Base-by-base conservation (phyloP, 2,888 invertebrate genomes). In the Drosophila borborema region DNA sequence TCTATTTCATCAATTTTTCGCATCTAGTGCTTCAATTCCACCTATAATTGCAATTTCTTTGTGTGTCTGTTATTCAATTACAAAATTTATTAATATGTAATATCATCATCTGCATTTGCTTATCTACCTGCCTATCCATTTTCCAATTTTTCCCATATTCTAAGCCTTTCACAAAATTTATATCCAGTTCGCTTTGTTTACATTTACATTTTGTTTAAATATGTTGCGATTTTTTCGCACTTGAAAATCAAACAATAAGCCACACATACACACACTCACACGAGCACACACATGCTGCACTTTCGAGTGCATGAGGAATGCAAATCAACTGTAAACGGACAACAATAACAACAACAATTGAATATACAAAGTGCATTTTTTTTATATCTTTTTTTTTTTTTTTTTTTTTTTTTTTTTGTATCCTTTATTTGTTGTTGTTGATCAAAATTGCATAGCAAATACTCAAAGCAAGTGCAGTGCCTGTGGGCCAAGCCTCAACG, bases 401-500 rank as follows among this genome's bases (percentile, higher is more conserved):
- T 36, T 10, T 10, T 14, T 14, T 38, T n/a, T n/a, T n/a, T n/a
- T n/a, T n/a, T n/a, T n/a, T n/a, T n/a, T n/a, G 40, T 40, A 18
- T 43, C 9, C 9, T n/a, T 62, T 60, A 64, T 63, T 45, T 41
- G 49, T n/a, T n/a, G 51, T 31, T 80, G 80, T 72, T 63, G 77
- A 71, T 67, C 81, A 85, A 84, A 85, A 88, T 82, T 80, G 77
- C 74, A 86, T 72, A 56, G 82, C 81, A 85, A 85, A 85, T 72
- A 81, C 77, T 79, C 81, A 74, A 69, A 79, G 73, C 87, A 70
- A 70, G 66, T 55, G 55, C 7, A 2, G 55, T 14, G 10, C n/a
- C 6, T 7, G 12, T 45, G 41, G 34, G 40, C 41, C 20, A 46
- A 6, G 43, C n/a, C 48, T 23, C 36, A 31, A 23, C 49, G 64